Evolutionary conservation across 1,140 invertebrate genomes (phyloP), one percentile per base, ranked within the genome.

Genomic region (Ericerus pela): DNA sequence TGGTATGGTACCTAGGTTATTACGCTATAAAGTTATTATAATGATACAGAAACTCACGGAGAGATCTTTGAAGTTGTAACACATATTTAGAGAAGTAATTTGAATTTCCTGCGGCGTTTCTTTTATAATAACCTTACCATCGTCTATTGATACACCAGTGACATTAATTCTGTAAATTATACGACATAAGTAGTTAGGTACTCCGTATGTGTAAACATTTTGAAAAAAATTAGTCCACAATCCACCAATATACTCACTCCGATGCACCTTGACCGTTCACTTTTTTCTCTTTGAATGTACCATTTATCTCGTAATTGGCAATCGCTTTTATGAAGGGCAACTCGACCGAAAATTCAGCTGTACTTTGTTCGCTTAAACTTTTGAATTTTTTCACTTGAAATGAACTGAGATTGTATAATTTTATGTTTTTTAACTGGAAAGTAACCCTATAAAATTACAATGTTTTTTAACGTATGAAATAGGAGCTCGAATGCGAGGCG

Each of bases 311-410:
- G 16, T 47, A 47, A 24, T 47, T 24, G 4, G 41, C 14, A 47
- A 24, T 47, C 8, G 41, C 41, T 14, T 24, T 20, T 47, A 47
- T 2, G 2, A 24, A 47, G 12, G 41, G 41, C 10, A 47, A 18
- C 8, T 24, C 41, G 2, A 47, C 11, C 2, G 41, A 8, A 14
- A 47, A 47, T 24, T 47, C 41, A 10, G 41, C 41, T 5, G 41
- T 8, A 24, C 20, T 47, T 22, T 22, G 10, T 47, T 47, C 41
- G 14, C 41, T 47, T 47, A 24, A 24, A 24, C 41, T 47, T 24
- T 47, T 47, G 41, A 47, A 47, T 47, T 47, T 47, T 24, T 47
- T 47, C 41, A 47, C 41, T 22, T 22, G 41, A 47, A 47, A 47
- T 14, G 41, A 47, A 2, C 41, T 24, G 2, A 47, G 18, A 47